These are phyloP conservation scores for Pinna nobilis DNA, from an alignment of 1,140 invertebrate species.

Conservation along the genomic window DNA sequence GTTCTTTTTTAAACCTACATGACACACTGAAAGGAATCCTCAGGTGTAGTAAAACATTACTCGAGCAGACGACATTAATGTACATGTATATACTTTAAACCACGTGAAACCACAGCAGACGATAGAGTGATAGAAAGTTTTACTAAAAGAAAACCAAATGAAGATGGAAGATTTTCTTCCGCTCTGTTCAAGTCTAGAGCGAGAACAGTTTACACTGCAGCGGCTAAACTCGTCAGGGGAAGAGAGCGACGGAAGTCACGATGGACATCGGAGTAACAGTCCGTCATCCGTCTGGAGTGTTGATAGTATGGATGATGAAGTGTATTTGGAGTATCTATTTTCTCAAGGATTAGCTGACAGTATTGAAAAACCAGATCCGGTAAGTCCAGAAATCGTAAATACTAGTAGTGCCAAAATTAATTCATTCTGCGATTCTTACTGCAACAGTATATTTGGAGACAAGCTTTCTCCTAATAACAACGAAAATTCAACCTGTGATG, in stretches of 20 bases:
- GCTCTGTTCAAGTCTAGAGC: conserved; percentile 64
- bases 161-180: conserved; percentile 67
- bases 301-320: conserved; percentile 65
- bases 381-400: conserved; percentile 46
- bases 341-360: conserved; percentile 67
- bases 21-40: neutral
- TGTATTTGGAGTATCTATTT: conserved; percentile 69
- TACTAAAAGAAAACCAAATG: neutral
- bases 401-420: conserved; percentile 42
- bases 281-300: conserved; percentile 53
- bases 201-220: conserved; percentile 68
- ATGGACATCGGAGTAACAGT: conserved; percentile 47
- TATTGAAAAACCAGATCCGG: conserved; percentile 48
- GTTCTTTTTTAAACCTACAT: neutral
- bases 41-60: conserved; percentile 22
- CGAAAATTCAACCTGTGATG: conserved; percentile 37
- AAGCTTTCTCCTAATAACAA: neutral
- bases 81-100: conserved; percentile 15
- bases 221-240: conserved; percentile 69
- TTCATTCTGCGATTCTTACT: conserved; percentile 55
- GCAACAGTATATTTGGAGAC: conserved; percentile 34
- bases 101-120: conserved; percentile 18
- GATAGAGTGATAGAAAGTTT: neutral
- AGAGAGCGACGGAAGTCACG: conserved; percentile 56
- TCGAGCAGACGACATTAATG: conserved; percentile 22